phyloP scores from a whole-genome alignment of 2,113 vertebrate genomes.

The Willisornis vidua region DNA sequence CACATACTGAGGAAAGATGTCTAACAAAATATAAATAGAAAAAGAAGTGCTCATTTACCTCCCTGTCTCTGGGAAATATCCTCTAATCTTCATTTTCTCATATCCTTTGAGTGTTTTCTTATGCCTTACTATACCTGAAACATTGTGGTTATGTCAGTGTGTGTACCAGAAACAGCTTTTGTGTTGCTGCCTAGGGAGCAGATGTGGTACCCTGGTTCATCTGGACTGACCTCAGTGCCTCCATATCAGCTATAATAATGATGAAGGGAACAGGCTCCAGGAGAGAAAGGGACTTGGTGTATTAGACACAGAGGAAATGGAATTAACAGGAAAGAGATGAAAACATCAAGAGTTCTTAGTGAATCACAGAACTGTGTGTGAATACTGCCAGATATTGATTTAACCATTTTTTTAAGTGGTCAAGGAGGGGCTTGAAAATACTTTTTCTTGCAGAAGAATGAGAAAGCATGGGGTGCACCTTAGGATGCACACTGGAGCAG shows the following conservation, averaged over 20 bases:
- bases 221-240: not conserved
- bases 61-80: not conserved
- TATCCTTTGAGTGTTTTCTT: constrained; percentile 18
- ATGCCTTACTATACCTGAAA: not conserved
- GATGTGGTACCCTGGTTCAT: not conserved
- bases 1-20: not conserved
- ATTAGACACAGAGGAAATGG: not conserved
- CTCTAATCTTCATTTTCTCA: not conserved
- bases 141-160: not conserved
- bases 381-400: not conserved
- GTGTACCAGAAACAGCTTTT: not conserved
- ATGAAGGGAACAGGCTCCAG: not conserved
- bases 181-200: not conserved
- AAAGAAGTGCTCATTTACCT: not conserved
- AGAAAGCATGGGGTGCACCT: not conserved
- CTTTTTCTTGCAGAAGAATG: not conserved
- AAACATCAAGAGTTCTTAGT: not conserved
- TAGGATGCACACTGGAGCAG: not conserved
- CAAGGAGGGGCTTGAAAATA: not conserved
- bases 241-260: not conserved
- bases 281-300: not conserved
- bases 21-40: not conserved
- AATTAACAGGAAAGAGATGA: not conserved
- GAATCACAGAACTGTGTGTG: not conserved
- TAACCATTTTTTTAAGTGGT: not conserved